Conservation (phyloP, 2,797 vertebrate genomes). For the Podarcis lilfordi region DNA sequence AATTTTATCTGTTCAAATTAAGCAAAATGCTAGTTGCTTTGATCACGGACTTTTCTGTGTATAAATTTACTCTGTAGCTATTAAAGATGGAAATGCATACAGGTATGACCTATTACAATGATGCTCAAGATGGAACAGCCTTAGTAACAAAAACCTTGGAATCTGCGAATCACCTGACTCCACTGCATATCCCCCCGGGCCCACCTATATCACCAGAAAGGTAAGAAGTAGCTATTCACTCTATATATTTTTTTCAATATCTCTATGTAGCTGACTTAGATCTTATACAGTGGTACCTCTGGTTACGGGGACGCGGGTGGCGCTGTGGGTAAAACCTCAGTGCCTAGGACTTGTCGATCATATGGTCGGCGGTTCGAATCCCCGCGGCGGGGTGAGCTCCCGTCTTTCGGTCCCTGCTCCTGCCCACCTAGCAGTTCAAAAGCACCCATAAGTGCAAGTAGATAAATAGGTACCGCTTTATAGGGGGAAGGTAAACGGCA, state of each 20-base stretch:
- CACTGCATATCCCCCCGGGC: conserved; percentile 44
- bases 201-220: conserved; percentile 57
- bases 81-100: conserved; percentile 57
- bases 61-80: background rate
- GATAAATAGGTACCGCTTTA: too few species aligned
- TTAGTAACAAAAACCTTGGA: conserved; percentile 57
- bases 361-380: too few species aligned
- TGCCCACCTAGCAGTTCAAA: too few species aligned
- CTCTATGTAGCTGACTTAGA: background rate
- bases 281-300: too few species aligned
- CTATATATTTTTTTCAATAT: background rate
- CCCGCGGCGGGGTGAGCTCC: too few species aligned
- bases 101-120: conserved; percentile 48
- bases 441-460: too few species aligned
- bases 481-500: too few species aligned
- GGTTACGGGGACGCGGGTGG: too few species aligned
- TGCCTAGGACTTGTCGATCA: too few species aligned
- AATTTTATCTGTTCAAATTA: conserved; percentile 19
- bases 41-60: conserved; percentile 3
- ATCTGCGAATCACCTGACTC: conserved; percentile 58
- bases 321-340: too few species aligned
- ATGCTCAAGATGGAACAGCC: conserved; percentile 56
- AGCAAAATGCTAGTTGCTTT: background rate
- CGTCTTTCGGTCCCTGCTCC: too few species aligned
- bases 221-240: conserved; percentile 51